Conservation (phyloP, 2,113 vertebrate genomes). For the Clupea harengus region DNA sequence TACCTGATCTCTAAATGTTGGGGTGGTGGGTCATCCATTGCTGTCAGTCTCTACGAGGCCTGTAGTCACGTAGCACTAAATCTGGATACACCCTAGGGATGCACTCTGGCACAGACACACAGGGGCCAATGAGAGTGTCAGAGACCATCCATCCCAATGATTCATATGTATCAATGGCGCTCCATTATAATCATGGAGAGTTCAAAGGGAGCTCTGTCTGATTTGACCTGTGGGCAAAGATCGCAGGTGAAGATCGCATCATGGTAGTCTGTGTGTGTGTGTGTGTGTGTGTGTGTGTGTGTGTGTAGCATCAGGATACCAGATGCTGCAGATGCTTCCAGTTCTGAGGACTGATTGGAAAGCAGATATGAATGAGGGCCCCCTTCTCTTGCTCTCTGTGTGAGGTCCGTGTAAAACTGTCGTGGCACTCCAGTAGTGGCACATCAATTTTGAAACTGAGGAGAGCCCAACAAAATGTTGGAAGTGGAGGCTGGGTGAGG, state of each 20-base stretch:
- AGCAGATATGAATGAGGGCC: background rate
- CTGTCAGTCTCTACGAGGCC: background rate
- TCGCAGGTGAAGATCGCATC: background rate
- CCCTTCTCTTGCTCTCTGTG: background rate
- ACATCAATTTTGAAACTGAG: too few relatives aligned
- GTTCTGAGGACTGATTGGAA: background rate
- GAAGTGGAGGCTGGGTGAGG: too few relatives aligned
- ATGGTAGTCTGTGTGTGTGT: background rate
- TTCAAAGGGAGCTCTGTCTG: background rate
- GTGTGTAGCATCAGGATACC: background rate
- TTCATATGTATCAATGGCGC: background rate
- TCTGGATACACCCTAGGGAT: background rate
- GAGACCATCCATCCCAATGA: background rate
- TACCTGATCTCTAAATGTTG: background rate
- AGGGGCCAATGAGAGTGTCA: background rate
- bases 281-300: slow-evolving; percentile 6
- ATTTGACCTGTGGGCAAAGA: background rate
- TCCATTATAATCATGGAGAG: background rate
- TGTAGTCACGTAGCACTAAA: background rate
- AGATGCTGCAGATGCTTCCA: background rate
- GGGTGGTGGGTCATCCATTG: background rate
- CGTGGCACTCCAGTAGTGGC: too few relatives aligned
- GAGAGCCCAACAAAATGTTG: too few relatives aligned
- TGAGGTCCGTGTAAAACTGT: background rate
- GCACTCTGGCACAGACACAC: background rate